phyloP scores from a whole-genome alignment of 2,888 invertebrate species.

The Tricholauxania praeusta region DNA sequence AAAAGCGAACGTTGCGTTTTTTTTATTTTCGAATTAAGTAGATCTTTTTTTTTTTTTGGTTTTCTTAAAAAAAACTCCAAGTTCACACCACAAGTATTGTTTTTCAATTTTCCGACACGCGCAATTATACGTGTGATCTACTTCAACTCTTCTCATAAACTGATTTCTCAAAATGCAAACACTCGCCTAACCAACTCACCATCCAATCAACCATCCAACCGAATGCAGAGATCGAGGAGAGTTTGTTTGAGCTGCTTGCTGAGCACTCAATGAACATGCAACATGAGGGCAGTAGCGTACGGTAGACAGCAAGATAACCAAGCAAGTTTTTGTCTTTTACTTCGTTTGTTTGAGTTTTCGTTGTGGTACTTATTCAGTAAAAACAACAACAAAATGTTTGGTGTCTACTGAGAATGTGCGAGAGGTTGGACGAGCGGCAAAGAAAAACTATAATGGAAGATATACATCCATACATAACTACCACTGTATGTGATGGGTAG shows the following conservation, averaged over 20 bases:
- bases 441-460: no score
- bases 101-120: constrained; percentile 47
- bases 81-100: constrained; percentile 30
- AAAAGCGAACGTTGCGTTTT: constrained; percentile 47
- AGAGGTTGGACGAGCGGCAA: no score
- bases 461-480: not conserved
- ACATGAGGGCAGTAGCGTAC: constrained; percentile 39
- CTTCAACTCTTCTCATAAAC: constrained; percentile 65
- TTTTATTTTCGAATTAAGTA: constrained; percentile 41
- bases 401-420: no score
- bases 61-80: constrained; percentile 31
- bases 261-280: constrained; percentile 62
- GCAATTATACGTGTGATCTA: constrained; percentile 56
- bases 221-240: constrained; percentile 4
- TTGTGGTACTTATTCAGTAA: not conserved
- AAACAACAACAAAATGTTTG: constrained; percentile 12
- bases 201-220: constrained; percentile 83
- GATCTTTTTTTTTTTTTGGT: constrained; percentile 40
- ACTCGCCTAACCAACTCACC: constrained; percentile 57
- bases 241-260: constrained; percentile 35
- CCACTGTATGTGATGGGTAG: not conserved
- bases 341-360: not conserved
- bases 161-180: constrained; percentile 55
- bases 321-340: not conserved
- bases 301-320: constrained; percentile 8